Evolutionary conservation across 2,113 vertebrate genomes (phyloP).

Genomic region (Carassius carassius): DNA sequence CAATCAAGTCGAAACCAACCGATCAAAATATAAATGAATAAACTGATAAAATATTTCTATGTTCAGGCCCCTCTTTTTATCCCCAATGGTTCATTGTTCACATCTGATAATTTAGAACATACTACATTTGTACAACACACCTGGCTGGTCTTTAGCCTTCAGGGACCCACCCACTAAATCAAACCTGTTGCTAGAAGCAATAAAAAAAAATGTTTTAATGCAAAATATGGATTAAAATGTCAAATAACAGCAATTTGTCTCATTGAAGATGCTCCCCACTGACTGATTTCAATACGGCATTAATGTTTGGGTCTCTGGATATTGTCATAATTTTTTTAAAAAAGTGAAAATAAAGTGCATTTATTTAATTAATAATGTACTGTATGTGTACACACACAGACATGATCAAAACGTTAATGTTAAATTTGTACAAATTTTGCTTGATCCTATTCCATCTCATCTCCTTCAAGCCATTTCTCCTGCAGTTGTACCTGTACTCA

Average conservation of each 20-base stretch:
- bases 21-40: slow-evolving; percentile 43
- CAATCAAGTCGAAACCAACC: slow-evolving; percentile 47
- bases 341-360: too few species aligned
- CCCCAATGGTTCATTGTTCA: neutral
- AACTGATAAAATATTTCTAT: slow-evolving; percentile 30
- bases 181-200: neutral
- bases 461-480: too few species aligned
- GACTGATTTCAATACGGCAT: too few species aligned
- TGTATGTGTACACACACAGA: too few species aligned
- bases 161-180: neutral
- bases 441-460: too few species aligned
- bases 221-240: neutral
- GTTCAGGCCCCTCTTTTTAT: neutral
- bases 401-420: too few species aligned
- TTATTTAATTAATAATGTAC: too few species aligned
- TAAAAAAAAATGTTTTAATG: neutral
- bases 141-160: neutral
- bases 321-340: too few species aligned
- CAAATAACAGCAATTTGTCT: neutral
- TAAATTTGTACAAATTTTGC: too few species aligned
- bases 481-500: too few species aligned
- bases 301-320: too few species aligned
- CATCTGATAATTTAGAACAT: neutral
- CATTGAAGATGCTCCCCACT: too few species aligned
- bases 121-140: neutral